phyloP scores from a whole-genome alignment of 2,113 vertebrate species.

The Myanophis thanlyinensis region DNA sequence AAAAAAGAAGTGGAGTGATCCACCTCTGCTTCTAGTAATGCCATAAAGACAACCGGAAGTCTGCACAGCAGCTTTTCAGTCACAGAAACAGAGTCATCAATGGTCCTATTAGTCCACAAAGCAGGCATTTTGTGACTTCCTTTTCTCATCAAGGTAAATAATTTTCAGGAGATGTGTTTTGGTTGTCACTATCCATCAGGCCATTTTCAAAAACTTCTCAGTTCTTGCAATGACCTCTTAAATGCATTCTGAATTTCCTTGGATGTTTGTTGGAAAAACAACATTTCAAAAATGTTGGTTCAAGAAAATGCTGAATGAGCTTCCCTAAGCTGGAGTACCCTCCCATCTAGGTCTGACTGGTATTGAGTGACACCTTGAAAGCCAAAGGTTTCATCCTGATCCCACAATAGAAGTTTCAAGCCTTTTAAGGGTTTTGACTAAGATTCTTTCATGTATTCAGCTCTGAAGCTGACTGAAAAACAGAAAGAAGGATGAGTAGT shows the following conservation, averaged over 20 bases:
- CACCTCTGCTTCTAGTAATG: no score
- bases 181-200: conserved; percentile 15
- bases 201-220: neutral
- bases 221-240: neutral
- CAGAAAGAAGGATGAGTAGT: neutral
- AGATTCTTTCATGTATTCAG: neutral
- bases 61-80: neutral
- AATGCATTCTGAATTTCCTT: neutral
- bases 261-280: neutral
- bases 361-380: neutral
- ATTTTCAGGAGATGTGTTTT: neutral
- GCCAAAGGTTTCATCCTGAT: neutral
- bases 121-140: fast-evolving
- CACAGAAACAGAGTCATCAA: fast-evolving
- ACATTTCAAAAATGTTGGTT: neutral
- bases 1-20: no score
- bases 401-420: neutral
- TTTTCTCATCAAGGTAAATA: neutral
- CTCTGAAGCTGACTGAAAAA: neutral
- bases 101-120: neutral
- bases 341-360: neutral
- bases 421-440: neutral
- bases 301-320: conserved; percentile 1
- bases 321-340: neutral
- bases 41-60: no score